Percentiles rank a stretch among this genome's conserved stretches.
Conservation (phyloP, 2,797 vertebrate species). For the Molossus alvarezi region DNA sequence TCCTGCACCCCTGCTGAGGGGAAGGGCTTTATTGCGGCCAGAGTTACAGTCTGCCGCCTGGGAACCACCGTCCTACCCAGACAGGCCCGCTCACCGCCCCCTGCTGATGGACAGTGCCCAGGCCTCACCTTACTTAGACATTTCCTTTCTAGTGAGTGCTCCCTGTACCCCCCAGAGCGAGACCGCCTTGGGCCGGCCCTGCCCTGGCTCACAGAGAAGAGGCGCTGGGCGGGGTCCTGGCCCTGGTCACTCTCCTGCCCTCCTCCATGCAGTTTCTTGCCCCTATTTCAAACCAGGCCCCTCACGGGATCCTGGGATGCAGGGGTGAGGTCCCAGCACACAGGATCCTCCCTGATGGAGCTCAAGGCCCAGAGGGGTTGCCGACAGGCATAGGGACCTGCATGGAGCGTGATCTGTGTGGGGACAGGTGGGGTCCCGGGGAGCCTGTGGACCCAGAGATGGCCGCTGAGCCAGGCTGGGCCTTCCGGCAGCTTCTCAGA, state of each 20-base stretch:
- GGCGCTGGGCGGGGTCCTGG: neutral
- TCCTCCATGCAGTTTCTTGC: no score
- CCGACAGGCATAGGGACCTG: rapidly evolving
- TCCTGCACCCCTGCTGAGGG: rapidly evolving
- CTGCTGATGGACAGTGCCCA: neutral
- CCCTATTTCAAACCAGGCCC: neutral
- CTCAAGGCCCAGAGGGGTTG: neutral
- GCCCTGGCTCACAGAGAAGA: neutral
- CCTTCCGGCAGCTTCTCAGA: neutral
- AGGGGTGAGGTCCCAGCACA: rapidly evolving
- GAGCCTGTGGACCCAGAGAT: no score
- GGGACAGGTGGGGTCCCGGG: neutral
- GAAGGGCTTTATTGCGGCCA: neutral
- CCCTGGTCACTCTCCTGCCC: neutral
- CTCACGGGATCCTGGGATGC: neutral
- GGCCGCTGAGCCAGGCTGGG: neutral
- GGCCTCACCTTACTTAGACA: neutral
- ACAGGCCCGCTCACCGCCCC: neutral
- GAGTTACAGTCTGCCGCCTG: neutral
- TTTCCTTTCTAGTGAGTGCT: neutral
- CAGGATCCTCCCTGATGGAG: neutral
- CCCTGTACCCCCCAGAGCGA: no score
- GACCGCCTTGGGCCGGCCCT: rapidly evolving
- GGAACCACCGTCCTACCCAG: neutral
- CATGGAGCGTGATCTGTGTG: neutral